Percentiles rank a stretch among this genome's conserved stretches.
These are phyloP conservation scores for Nyctibius bracteatus DNA, from an alignment of 2,113 vertebrate species.

Conservation along the genomic window DNA sequence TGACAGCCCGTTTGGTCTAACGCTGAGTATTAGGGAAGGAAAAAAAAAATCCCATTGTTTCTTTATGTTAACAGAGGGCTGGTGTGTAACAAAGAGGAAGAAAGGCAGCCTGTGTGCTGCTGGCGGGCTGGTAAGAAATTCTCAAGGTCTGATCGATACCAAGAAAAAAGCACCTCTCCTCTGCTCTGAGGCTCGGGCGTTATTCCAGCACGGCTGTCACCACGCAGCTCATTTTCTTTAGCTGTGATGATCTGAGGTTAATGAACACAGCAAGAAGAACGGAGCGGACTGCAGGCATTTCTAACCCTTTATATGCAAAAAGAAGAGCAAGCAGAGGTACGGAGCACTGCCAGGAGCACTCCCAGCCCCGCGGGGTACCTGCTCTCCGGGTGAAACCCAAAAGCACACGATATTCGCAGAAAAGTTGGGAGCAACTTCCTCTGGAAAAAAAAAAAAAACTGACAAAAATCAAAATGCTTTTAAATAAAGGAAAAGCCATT, in stretches of 20 bases:
- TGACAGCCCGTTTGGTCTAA: not conserved
- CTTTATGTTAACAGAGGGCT: not conserved
- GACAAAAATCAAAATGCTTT: not conserved
- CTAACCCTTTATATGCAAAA: not conserved
- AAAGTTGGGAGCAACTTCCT: slow-evolving; percentile 29
- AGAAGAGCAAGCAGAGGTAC: accelerated
- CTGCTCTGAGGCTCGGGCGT: not conserved
- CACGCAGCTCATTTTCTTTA: not conserved
- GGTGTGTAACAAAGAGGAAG: slow-evolving; percentile 21
- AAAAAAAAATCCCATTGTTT: not conserved
- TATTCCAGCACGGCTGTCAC: not conserved
- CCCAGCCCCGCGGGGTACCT: not conserved
- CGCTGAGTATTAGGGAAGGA: accelerated
- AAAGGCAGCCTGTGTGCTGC: not conserved
- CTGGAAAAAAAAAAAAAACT: not conserved
- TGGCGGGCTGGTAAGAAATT: not conserved
- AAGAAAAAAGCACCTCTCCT: not conserved
- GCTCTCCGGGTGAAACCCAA: not conserved
- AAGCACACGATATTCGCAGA: not conserved
- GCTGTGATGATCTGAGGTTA: not conserved
- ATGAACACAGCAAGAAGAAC: not conserved
- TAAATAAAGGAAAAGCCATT: not conserved
- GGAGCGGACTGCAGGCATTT: not conserved
- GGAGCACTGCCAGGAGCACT: not conserved
- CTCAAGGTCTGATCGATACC: not conserved